Evolutionary conservation across 2,888 invertebrate genomes (phyloP).

Genomic region (Julus scanicus): DNA sequence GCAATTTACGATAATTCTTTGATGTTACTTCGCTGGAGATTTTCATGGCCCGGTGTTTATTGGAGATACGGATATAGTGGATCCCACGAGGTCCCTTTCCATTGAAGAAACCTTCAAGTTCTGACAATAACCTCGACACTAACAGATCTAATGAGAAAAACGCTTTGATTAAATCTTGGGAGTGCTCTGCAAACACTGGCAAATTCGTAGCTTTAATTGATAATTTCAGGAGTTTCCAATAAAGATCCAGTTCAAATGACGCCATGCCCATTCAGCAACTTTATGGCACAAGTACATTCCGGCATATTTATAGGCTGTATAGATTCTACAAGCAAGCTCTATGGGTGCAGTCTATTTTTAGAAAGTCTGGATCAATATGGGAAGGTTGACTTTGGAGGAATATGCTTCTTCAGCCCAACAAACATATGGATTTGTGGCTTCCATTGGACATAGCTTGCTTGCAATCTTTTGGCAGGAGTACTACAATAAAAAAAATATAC

Average conservation of each 20-base stretch:
- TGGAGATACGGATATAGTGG: no score
- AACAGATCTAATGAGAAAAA: background rate
- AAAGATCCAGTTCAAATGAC: background rate
- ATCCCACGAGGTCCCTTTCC: background rate
- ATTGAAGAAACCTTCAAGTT: background rate
- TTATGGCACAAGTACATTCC: background rate
- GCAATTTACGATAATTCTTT: no score
- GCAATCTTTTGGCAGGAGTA: background rate
- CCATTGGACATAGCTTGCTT: background rate
- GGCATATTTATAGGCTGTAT: background rate
- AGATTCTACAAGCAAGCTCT: background rate
- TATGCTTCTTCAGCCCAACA: background rate
- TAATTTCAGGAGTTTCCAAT: background rate
- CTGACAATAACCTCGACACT: constrained; percentile 7
- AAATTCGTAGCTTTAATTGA: background rate
- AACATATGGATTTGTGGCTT: constrained; percentile 22
- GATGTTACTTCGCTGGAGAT: no score
- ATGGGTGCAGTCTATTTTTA: constrained; percentile 18
- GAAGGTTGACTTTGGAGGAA: constrained; percentile 24
- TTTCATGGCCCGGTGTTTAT: no score
- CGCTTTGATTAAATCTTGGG: background rate
- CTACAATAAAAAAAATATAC: background rate
- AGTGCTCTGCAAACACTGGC: background rate
- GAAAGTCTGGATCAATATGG: constrained; percentile 41
- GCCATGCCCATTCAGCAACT: background rate